Evolutionary conservation across 2,888 invertebrate species (phyloP), one percentile per base, ranked within the genome.

Genomic region (Dicyrtomina minuta): DNA sequence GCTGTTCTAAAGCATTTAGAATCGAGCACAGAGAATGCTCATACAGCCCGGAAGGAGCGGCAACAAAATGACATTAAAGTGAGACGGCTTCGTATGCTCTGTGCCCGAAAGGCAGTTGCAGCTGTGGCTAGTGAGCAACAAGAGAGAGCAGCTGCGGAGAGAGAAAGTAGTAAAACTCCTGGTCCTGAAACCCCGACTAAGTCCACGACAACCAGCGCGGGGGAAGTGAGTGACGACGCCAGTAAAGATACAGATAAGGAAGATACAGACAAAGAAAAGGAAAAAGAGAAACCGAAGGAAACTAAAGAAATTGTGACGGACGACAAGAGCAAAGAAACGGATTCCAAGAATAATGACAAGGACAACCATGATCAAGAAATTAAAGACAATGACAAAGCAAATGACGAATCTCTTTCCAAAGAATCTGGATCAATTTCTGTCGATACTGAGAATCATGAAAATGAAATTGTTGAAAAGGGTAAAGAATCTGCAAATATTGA

Each of bases 1-100:
- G 77, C 77, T 13, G 77, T 77, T 13, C 49, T 77, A 10, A 75
- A 74, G 46, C 72, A 73, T 46, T 67, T 77, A 26, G 77, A 77
- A 49, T 71, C 74, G 22, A 71, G 73, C 22, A 70, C 72, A 13
- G 75, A 77, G 49, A 41, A 90, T 92, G 73, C 90, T 90, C 74
- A 92, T 91, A 79, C 86, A 93, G 77, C 89, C 90, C 81, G 91
- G 51, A 77, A 94, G 79, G 96, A 97, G 80, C 88, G 95, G 78
- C 96, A 96, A 86, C 86, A 94, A 71, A 86, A 95, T 79, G 97
- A 97, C 80, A 92, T 92, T 80, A 93, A 95, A 84, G 89, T 96
- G 58, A 86, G 96, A 81, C 94, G 94, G 89, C 93, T 83, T 83
- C 89, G 87, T 72, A 81, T 81, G 22, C 66, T 78, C 43, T 77